phyloP scores from a whole-genome alignment of 2,113 vertebrate genomes.

The Silurus asotus region DNA sequence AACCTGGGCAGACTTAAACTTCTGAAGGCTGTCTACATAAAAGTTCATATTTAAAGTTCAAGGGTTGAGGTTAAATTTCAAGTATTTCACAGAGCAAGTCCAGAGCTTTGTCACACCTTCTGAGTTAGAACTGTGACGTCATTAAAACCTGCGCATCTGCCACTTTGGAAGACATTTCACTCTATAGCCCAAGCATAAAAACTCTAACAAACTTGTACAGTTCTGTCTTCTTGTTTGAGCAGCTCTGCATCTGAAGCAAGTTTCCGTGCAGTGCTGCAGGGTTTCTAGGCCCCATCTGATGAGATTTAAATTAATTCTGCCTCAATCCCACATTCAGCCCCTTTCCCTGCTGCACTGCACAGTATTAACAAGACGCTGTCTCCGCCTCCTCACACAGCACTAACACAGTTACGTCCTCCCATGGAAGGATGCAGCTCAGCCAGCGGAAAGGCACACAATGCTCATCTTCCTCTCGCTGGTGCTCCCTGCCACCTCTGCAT shows the following conservation, averaged over 20 bases:
- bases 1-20: slow-evolving; percentile 5
- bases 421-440: slow-evolving; percentile 37
- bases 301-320: slow-evolving; percentile 80
- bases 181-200: neutral
- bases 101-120: neutral
- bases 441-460: slow-evolving; percentile 10
- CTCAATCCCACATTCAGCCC: slow-evolving; percentile 68
- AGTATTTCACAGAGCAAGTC: neutral
- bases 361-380: slow-evolving; percentile 62
- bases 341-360: slow-evolving; percentile 62
- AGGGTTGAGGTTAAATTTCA: neutral
- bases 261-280: slow-evolving; percentile 34
- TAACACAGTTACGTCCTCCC: slow-evolving; percentile 44
- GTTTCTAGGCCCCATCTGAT: slow-evolving; percentile 66
- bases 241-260: slow-evolving; percentile 18
- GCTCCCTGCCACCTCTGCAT: slow-evolving; percentile 19
- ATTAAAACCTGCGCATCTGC: neutral
- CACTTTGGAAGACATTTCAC: neutral
- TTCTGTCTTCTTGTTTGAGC: neutral
- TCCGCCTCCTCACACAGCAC: slow-evolving; percentile 58
- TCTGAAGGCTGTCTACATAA: neutral
- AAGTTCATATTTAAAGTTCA: neutral
- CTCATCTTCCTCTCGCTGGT: slow-evolving; percentile 12
- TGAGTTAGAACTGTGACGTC: no score
- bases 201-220: neutral